Base-by-base conservation (phyloP, 2,113 vertebrate species). In the Cyphomyrus discorhynchus region DNA sequence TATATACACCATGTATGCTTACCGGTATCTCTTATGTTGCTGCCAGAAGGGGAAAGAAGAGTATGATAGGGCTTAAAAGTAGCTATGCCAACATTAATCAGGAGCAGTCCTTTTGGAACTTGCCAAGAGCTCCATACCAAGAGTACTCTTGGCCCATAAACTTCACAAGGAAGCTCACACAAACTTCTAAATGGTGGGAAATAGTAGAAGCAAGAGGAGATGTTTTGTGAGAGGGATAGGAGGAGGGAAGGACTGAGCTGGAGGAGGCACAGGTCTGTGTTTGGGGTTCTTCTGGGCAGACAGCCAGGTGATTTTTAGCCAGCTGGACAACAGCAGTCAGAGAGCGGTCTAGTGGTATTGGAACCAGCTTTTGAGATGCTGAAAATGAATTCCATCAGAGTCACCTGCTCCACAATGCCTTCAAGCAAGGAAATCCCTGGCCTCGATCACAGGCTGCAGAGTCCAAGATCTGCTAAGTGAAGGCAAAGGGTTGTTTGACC, bases 121-220 rank as follows among this genome's bases (percentile, higher is more conserved):
- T 80, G 74, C 74, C 74, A 80, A 80, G 74, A 80, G 3, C 74
- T 80, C 35, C 74, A 39, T 42, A 80, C 74, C 74, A 80, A 42
- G 31, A 42, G 31, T 42, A 17, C 31, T 80, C 35, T 80, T 80
- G 35, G 74, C 74, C 74, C 35, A 42, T 35, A 42, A 80, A 80
- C 74, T 42, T 39, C 74, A 80, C 74, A 19, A 42, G 74, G 35
- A 35, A 39, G 74, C 74, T 80, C 31, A 42, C 74, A 39, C 74
- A 42, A 39, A 8, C 74, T 80, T 80, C 74, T 80, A 80, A 80
- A 80, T 80, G 74, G 74, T 80, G 74, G 74, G 74, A 80, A 80
- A 80, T 80, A 80, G 74, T 39, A 80, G 35, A 80, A 80, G 35
- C 31, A 42, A 19, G 74, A 80, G 74, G 35, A 39, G 74, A 39